These are phyloP conservation scores for Cephalopachus bancanus DNA, from an alignment of 2,797 vertebrate genomes.

Conservation along the genomic window DNA sequence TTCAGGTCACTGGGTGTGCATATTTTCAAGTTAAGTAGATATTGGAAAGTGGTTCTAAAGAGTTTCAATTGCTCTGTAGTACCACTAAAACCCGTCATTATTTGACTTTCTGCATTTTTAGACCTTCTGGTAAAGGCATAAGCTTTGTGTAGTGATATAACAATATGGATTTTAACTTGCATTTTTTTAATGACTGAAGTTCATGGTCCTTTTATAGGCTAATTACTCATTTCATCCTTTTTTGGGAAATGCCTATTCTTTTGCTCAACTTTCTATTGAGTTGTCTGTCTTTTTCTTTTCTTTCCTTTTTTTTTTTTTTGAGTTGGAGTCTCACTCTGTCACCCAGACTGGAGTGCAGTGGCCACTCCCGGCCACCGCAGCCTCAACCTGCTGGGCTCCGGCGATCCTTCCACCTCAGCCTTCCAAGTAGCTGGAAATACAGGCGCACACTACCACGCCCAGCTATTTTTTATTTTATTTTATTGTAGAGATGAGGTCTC, in stretches of 20 bases:
- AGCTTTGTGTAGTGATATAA: too few relatives aligned
- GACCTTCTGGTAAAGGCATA: neutral
- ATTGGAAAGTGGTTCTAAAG: neutral
- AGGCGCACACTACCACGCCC: too few relatives aligned
- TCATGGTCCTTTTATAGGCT: neutral
- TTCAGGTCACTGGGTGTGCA: neutral
- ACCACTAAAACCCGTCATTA: neutral
- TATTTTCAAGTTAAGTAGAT: accelerated
- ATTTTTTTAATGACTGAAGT: neutral
- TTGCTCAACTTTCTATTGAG: neutral
- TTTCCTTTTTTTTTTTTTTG: too few relatives aligned
- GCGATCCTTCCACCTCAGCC: too few relatives aligned
- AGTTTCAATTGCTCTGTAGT: accelerated
- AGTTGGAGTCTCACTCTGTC: too few relatives aligned
- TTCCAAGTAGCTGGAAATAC: too few relatives aligned
- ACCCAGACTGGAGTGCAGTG: too few relatives aligned
- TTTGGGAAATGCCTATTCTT: neutral
- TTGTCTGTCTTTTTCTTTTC: neutral
- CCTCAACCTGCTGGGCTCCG: too few relatives aligned
- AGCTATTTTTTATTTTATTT: too few relatives aligned
- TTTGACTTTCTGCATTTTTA: neutral
- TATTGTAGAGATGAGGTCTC: too few relatives aligned
- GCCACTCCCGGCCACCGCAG: too few relatives aligned
- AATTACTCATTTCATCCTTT: neutral
- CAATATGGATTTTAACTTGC: neutral